Conservation (phyloP, 2,888 invertebrate species). For the Xylocampa areola region DNA sequence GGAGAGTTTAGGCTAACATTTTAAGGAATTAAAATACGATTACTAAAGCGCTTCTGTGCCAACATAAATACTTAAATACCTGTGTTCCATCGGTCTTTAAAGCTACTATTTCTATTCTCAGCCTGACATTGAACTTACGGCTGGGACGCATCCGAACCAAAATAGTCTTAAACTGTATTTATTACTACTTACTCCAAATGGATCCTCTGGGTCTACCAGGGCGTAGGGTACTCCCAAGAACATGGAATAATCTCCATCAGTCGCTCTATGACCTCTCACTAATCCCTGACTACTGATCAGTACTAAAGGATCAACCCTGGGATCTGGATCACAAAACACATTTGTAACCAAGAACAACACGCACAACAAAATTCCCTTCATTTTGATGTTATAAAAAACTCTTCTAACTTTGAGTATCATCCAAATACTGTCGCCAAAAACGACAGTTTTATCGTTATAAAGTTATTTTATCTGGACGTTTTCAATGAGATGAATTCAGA, state of each 20-base stretch:
- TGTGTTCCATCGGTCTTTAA: not conserved
- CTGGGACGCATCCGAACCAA: not conserved
- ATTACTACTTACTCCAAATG: slow-evolving; percentile 83
- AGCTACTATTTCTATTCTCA: slow-evolving; percentile 37
- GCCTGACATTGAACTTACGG: slow-evolving; percentile 33
- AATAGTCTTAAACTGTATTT: slow-evolving; percentile 1
- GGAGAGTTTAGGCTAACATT: too few relatives aligned
- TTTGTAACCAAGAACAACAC: slow-evolving; percentile 49
- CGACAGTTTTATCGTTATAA: slow-evolving; percentile 54
- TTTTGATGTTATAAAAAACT: slow-evolving; percentile 42
- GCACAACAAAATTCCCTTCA: slow-evolving; percentile 56
- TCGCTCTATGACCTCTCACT: slow-evolving; percentile 77
- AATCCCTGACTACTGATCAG: slow-evolving; percentile 77
- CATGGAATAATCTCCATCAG: slow-evolving; percentile 78
- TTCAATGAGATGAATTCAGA: slow-evolving; percentile 63
- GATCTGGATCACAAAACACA: slow-evolving; percentile 62
- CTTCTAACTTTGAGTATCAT: slow-evolving; percentile 36
- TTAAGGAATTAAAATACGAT: too few relatives aligned
- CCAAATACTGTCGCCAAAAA: slow-evolving; percentile 39
- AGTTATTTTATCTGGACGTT: slow-evolving; percentile 71
- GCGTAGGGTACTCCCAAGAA: slow-evolving; percentile 86
- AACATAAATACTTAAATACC: not conserved
- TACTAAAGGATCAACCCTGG: slow-evolving; percentile 82
- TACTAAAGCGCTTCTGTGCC: not conserved
- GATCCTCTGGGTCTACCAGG: slow-evolving; percentile 74